Evolutionary conservation across 2,888 invertebrate species (phyloP).

Genomic region (Phyllotreta striolata): DNA sequence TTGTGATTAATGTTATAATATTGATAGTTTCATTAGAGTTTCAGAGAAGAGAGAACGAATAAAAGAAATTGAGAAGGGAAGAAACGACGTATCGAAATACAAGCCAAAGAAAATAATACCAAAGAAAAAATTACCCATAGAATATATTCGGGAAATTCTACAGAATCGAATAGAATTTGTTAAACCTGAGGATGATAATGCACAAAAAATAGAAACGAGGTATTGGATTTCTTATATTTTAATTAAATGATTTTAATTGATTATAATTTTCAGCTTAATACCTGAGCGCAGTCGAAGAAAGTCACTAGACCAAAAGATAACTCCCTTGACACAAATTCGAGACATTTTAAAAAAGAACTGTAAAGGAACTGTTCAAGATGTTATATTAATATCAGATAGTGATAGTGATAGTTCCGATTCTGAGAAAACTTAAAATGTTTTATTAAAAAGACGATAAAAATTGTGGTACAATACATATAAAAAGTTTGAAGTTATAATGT

Average conservation of each 20-base stretch:
- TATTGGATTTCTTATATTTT: background rate
- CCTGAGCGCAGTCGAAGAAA: constrained; percentile 1
- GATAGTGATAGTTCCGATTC: background rate
- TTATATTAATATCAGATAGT: background rate
- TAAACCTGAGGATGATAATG: constrained; percentile 24
- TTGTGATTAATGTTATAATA: background rate
- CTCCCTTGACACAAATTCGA: constrained; percentile 21
- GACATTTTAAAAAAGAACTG: constrained; percentile 23
- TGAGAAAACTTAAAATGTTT: background rate
- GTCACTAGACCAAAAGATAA: constrained; percentile 8
- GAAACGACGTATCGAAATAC: constrained; percentile 10
- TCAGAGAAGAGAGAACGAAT: constrained; percentile 24
- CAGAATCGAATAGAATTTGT: constrained; percentile 36
- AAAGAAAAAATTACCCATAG: constrained; percentile 29
- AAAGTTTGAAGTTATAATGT: background rate
- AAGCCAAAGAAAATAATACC: constrained; percentile 20
- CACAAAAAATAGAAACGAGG: constrained; percentile 1
- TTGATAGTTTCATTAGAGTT: constrained; percentile 21
- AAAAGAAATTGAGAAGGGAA: constrained; percentile 24
- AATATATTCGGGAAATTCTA: constrained; percentile 36
- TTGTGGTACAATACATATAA: background rate
- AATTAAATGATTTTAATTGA: constrained; percentile 1
- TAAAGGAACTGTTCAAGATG: background rate
- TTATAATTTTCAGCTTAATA: background rate
- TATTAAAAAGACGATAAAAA: background rate